Conservation (phyloP, 2,888 invertebrate genomes). For the Sipha maydis region DNA sequence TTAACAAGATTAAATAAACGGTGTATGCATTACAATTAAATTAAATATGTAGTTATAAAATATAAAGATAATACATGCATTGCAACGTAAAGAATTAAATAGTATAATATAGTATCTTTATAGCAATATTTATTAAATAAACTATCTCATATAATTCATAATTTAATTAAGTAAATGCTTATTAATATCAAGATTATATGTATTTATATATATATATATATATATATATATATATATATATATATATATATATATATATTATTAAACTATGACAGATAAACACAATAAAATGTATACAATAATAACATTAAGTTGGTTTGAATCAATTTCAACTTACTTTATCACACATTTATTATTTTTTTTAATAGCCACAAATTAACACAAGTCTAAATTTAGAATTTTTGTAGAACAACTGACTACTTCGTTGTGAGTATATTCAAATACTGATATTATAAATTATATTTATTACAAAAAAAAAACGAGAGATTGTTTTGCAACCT, state of each 20-base stretch:
- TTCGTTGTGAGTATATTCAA: neutral
- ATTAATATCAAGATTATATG: too few species aligned
- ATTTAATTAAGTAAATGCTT: too few species aligned
- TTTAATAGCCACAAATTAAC: neutral
- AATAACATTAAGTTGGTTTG: neutral
- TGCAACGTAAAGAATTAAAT: constrained; percentile 33
- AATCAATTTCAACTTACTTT: neutral
- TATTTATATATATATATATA: too few species aligned
- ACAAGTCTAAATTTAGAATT: neutral
- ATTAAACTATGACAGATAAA: neutral
- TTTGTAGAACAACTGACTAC: neutral
- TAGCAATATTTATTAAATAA: neutral
- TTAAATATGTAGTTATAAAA: neutral
- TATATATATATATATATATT: neutral
- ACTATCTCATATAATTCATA: too few species aligned
- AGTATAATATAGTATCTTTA: neutral
- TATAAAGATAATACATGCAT: neutral
- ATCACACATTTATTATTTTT: neutral
- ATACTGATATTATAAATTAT: neutral
- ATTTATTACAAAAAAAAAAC: neutral
- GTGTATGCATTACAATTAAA: neutral
- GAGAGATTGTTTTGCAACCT: neutral
- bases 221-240: too few species aligned
- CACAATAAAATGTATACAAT: neutral
- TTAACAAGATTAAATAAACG: constrained; percentile 16